Evolutionary conservation across 2,113 vertebrate genomes (phyloP), one percentile per base, ranked within the genome.

Genomic region (Pavo muticus): DNA sequence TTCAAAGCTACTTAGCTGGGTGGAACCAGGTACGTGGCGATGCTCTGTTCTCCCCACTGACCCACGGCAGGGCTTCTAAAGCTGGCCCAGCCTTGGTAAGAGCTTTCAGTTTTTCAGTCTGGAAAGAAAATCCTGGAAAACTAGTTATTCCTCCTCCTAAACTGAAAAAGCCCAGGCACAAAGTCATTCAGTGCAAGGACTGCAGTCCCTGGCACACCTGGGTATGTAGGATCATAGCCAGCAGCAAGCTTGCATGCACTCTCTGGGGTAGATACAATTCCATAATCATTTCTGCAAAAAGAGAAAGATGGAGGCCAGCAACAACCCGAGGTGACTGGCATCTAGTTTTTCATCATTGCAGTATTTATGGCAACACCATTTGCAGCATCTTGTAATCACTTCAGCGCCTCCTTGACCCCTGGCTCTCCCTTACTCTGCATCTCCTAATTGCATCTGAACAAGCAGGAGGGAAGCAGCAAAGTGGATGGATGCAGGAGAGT

Each of bases 341-440:
- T 91, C 84, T 90, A 61, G 94, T 96, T 96, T 93, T 91, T 91
- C 90, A 93, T 94, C 59, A 88, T 42, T 59, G 29, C 48, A 95
- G 74, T 82, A 88, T 90, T 92, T 87, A 89, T 77, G 95, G 69
- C n/a, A 52, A 18, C 52, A 90, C 72, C 75, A 19, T 64, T 65
- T 85, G 93, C 88, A 91, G 91, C 39, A 57, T 78, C 96, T 94
- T 93, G 90, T 94, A 97, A 96, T 94, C 78, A 80, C 91, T 91
- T 94, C 89, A 82, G 94, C 1, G 20, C 84, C 82, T 70, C 95
- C 84, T 90, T 84, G 70, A 95, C 85, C 79, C 73, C 79, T 70
- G 90, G 80, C 91, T 93, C 88, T 74, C 82, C 93, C 95, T 88
- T 87, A 68, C 83, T 82, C 92, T 84, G 56, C 67, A 78, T 94